Percentiles rank a stretch among this genome's conserved stretches.
Evolutionary conservation across 2,113 vertebrate species (phyloP).

Genomic region (Pseudorhombus dupliciocellatus): DNA sequence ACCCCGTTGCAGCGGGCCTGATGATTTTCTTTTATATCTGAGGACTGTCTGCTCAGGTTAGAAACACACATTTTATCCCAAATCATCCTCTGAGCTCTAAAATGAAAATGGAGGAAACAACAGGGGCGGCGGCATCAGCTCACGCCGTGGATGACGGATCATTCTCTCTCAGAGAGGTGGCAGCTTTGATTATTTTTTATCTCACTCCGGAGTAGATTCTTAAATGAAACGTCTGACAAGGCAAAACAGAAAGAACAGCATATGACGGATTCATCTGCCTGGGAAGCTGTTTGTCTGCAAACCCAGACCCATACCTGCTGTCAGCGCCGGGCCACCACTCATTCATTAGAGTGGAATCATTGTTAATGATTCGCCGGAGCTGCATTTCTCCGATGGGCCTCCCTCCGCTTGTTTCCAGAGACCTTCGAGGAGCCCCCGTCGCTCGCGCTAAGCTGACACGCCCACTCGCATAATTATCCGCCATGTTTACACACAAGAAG

Average conservation of each 20-base stretch:
- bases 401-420: constrained; percentile 12
- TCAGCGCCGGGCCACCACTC: constrained; percentile 36
- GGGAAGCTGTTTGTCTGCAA: constrained; percentile 16
- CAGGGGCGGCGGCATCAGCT: neutral
- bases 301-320: constrained; percentile 39
- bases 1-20: constrained; percentile 27
- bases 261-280: too few relatives aligned
- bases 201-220: constrained; percentile 7
- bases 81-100: constrained; percentile 3
- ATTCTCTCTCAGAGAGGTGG: neutral
- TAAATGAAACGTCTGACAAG: constrained; percentile 26
- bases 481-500: constrained; percentile 42
- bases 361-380: constrained; percentile 12
- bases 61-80: constrained; percentile 19
- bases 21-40: constrained; percentile 19
- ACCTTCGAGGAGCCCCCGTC: too few relatives aligned
- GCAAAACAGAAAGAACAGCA: constrained; percentile 10
- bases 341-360: constrained; percentile 50
- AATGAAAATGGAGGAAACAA: constrained; percentile 5
- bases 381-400: constrained; percentile 28
- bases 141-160: neutral
- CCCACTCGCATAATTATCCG: constrained; percentile 19
- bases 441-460: constrained; percentile 23
- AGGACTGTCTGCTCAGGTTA: constrained; percentile 18
- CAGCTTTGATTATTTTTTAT: neutral